phyloP scores from a whole-genome alignment of 1,140 invertebrate genomes.

The Drosophila cardini region DNA sequence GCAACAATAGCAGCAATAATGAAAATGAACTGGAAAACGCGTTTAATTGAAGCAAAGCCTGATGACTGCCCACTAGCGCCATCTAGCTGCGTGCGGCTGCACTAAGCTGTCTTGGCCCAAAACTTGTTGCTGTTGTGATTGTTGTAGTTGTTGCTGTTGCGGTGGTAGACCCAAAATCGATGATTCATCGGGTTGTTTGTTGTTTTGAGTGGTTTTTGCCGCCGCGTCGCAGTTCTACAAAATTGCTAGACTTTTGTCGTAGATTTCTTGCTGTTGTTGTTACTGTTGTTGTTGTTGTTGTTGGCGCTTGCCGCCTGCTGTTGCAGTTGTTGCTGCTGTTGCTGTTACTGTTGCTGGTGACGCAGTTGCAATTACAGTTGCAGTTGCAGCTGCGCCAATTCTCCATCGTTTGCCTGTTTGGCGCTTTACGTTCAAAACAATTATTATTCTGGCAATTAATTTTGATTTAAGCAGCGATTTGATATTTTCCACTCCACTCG shows the following conservation, averaged over 20 bases:
- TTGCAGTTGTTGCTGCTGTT: slow-evolving; percentile 39
- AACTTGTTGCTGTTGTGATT: slow-evolving; percentile 49
- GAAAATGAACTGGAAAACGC: slow-evolving; percentile 66
- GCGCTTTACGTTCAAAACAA: slow-evolving; percentile 83
- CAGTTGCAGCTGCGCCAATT: slow-evolving; percentile 81
- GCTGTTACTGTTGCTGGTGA: slow-evolving; percentile 61
- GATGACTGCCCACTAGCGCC: slow-evolving; percentile 75
- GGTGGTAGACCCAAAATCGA: slow-evolving; percentile 65
- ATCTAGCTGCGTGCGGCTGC: slow-evolving; percentile 74
- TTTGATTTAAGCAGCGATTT: slow-evolving; percentile 83
- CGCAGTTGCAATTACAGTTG: slow-evolving; percentile 67
- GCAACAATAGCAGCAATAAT: slow-evolving; percentile 16
- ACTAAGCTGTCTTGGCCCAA: slow-evolving; percentile 61
- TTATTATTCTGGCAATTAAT: slow-evolving; percentile 84
- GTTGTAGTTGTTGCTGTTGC: slow-evolving; percentile 33
- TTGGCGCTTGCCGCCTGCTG: slow-evolving; percentile 71
- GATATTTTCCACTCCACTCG: slow-evolving; percentile 67
- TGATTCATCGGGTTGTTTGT: slow-evolving; percentile 77
- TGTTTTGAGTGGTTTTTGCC: slow-evolving; percentile 69
- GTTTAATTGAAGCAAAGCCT: slow-evolving; percentile 71
- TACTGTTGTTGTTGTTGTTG: slow-evolving; percentile 40
- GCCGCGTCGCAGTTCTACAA: slow-evolving; percentile 31
- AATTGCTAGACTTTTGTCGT: slow-evolving; percentile 75
- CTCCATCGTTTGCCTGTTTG: slow-evolving; percentile 64
- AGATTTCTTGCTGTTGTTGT: slow-evolving; percentile 19